These are phyloP conservation scores for Nibea coibor DNA, from an alignment of 2,113 vertebrate genomes.

Conservation along the genomic window DNA sequence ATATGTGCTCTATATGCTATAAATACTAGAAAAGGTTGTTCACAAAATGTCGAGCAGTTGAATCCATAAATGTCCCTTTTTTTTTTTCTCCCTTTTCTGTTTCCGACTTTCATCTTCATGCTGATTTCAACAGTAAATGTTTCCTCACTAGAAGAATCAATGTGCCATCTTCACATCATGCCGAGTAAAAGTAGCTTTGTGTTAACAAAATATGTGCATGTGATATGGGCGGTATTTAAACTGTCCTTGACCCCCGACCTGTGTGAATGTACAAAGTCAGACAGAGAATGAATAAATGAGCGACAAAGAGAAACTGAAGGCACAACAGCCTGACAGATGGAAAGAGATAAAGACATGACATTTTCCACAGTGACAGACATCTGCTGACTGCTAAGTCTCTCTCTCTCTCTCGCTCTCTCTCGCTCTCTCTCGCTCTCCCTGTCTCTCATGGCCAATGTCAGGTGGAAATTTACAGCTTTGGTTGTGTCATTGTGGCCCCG, in stretches of 20 bases:
- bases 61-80: not conserved
- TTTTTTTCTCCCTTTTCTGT: not conserved
- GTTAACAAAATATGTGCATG: not conserved
- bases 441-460: slow-evolving; percentile 5
- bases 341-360: slow-evolving; percentile 49
- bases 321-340: slow-evolving; percentile 33
- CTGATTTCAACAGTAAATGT: not conserved
- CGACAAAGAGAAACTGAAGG: slow-evolving; percentile 5
- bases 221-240: not conserved
- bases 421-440: not conserved
- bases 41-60: not conserved
- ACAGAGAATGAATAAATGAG: not conserved
- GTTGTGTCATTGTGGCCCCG: slow-evolving; percentile 19
- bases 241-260: not conserved
- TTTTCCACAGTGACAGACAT: slow-evolving; percentile 57
- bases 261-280: slow-evolving; percentile 13
- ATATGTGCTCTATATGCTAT: too few relatives aligned
- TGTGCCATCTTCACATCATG: too few relatives aligned
- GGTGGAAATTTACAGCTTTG: slow-evolving; percentile 80
- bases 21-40: not conserved
- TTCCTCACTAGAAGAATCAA: not conserved
- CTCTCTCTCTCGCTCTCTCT: slow-evolving; percentile 8
- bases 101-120: not conserved
- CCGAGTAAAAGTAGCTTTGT: not conserved
- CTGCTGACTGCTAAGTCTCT: slow-evolving; percentile 57